Conservation (phyloP, 2,888 invertebrate species). For the Romanomermis culicivorax region DNA sequence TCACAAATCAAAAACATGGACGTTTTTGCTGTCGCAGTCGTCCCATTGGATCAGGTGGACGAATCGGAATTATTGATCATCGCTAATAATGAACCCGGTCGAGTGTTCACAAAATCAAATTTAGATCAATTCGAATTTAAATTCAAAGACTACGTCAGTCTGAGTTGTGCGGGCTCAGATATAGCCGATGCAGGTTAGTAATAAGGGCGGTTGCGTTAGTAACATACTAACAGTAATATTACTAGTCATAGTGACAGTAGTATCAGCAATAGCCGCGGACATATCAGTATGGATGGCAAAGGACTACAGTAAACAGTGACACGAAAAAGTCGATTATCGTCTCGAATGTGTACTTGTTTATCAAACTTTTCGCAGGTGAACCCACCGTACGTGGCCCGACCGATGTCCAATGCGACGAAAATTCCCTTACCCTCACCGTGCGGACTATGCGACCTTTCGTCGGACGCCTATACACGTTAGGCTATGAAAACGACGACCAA, state of each 20-base stretch:
- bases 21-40: slow-evolving; percentile 21
- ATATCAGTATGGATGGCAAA: no score
- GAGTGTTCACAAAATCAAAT: slow-evolving; percentile 22
- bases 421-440: slow-evolving; percentile 21
- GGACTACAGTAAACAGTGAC: no score
- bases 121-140: slow-evolving; percentile 19
- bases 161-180: slow-evolving; percentile 21
- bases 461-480: slow-evolving; percentile 22
- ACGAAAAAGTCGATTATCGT: no score
- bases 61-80: slow-evolving; percentile 20
- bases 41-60: slow-evolving; percentile 19
- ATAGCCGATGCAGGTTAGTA: not conserved
- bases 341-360: no score
- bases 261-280: no score
- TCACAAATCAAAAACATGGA: not conserved
- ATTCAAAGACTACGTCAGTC: slow-evolving; percentile 23
- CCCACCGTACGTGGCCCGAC: slow-evolving; percentile 23
- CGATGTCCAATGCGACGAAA: slow-evolving; percentile 20
- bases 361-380: no score
- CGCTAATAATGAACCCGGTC: slow-evolving; percentile 15
- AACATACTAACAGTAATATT: no score
- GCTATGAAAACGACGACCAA: slow-evolving; percentile 19
- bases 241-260: no score
- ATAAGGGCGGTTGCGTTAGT: no score
- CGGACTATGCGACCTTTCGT: slow-evolving; percentile 21